These are phyloP conservation scores for Plebejus anna DNA, from an alignment of 2,888 invertebrate species.

Conservation along the genomic window DNA sequence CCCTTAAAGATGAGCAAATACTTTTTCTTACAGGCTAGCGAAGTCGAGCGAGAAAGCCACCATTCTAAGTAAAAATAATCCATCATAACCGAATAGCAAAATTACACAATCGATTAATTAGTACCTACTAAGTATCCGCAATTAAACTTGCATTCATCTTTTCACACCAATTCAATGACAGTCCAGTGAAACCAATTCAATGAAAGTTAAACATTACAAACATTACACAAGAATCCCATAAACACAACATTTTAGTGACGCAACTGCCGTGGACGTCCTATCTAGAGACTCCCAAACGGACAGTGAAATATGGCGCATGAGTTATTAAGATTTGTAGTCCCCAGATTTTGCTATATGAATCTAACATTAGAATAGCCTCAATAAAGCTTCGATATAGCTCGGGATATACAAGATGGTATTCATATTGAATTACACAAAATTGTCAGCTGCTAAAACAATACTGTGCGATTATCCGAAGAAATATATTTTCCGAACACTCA, in stretches of 20 bases:
- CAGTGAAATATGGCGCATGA: neutral
- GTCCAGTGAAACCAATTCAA: neutral
- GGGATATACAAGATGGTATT: neutral
- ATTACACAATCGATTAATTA: neutral
- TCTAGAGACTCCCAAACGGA: neutral
- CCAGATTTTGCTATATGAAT: too few species aligned
- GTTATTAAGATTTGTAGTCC: neutral
- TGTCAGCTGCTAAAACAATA: too few species aligned
- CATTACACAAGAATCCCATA: conserved; percentile 15
- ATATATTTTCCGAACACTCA: too few species aligned
- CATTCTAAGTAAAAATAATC: too few species aligned
- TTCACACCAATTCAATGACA: neutral
- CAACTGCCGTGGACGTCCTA: neutral
- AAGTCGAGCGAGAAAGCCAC: too few species aligned
- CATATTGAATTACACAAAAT: too few species aligned
- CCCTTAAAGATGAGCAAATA: too few species aligned
- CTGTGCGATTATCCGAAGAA: too few species aligned
- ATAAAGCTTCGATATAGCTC: neutral
- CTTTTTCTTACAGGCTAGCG: too few species aligned
- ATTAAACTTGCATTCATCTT: neutral
- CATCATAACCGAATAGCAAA: neutral
- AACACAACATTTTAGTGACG: neutral
- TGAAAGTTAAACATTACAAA: conserved; percentile 16
- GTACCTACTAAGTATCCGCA: neutral
- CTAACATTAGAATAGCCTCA: too few species aligned